phyloP scores from a whole-genome alignment of 2,113 vertebrate species.

The Steatornis caripensis region DNA sequence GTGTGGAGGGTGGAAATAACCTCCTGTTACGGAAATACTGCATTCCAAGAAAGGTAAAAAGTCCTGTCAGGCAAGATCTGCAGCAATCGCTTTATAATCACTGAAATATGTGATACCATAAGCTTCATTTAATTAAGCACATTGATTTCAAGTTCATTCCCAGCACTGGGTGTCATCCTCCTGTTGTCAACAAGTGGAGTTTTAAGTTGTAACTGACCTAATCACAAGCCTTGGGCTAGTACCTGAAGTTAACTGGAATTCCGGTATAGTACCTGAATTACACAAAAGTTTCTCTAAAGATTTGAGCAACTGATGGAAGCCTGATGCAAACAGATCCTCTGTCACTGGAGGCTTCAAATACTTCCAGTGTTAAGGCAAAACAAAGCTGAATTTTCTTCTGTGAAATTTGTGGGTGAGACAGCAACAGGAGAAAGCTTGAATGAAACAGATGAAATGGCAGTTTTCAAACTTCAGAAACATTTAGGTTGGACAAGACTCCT shows the following conservation, averaged over 20 bases:
- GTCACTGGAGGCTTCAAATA: background rate
- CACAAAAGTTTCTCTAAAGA: background rate
- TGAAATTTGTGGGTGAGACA: background rate
- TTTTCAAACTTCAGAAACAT: background rate
- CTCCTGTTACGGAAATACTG: slow-evolving; percentile 20
- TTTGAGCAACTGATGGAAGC: background rate
- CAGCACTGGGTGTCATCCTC: background rate
- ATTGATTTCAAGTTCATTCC: background rate
- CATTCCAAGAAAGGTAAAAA: background rate
- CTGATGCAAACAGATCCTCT: background rate
- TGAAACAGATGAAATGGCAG: background rate
- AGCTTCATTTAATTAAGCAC: background rate
- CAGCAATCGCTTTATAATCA: background rate
- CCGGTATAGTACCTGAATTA: too few relatives aligned
- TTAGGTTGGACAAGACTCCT: background rate
- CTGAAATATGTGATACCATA: background rate
- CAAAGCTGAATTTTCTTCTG: background rate
- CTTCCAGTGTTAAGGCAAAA: background rate
- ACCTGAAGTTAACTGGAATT: too few relatives aligned
- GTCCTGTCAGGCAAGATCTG: background rate
- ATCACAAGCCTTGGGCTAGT: background rate
- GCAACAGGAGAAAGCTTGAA: background rate
- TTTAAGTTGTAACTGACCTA: background rate
- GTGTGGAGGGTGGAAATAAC: background rate
- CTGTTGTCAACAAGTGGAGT: background rate